Evolutionary conservation across 1,140 invertebrate species (phyloP), one percentile per base, ranked within the genome.

Genomic region (Metaphire vulgaris): DNA sequence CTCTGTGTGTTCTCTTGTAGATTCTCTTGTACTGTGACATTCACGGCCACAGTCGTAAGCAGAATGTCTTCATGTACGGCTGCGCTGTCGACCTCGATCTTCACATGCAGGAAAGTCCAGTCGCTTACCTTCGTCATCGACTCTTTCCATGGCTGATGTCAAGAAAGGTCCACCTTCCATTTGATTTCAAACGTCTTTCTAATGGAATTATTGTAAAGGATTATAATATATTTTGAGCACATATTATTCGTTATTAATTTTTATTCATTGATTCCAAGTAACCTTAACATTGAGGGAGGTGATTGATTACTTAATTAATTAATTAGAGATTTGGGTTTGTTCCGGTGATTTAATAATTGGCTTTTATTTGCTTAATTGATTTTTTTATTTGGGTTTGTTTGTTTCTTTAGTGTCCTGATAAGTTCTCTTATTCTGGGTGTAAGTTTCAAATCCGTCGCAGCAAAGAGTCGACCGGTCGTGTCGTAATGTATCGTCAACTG

Each of bases 41-140:
- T 28, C 86, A 87, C 80, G 86, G 86, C 31, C 86, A 87, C 80
- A 86, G 84, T 76, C 79, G 85, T 56, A 83, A 84, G 74, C 84
- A 86, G 64, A 86, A 87, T 83, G 84, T 86, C 67, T 87, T 87
- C 81, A 85, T 87, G 76, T 87, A 87, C 79, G 86, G 93, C 79
- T 98, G 95, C 88, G 56, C 74, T 64, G 41, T 26, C 21, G 68
- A 78, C 29, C 28, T 21, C 2, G 21, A 21, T 28, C 68, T 33
- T 33, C 6, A 30, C 6, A 77, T 66, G 21, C 28, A 31, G 1
- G 67, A 66, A 29, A 28, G 31, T 28, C 64, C 76, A 1, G 66
- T 81, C 65, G 79, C 80, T 1, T 85, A 85, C 72, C 79, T 86
- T 33, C 80, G 81, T 68, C 83, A 85, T 41, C 78, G 84, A 26